Base-by-base conservation (phyloP, 2,797 vertebrate species). In the Pseudochromis fuscus region DNA sequence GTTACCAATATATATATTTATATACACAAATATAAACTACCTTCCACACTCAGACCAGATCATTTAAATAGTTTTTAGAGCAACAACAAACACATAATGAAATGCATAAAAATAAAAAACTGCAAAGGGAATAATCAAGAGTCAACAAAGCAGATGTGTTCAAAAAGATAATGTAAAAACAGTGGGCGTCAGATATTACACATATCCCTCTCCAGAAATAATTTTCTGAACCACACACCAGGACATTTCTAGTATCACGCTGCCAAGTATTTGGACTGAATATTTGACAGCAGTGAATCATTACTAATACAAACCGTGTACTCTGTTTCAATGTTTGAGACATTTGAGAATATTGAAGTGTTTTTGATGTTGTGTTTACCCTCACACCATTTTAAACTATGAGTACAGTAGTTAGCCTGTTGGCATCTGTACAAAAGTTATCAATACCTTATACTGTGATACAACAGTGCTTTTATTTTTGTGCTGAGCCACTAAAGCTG, bases 211-310 rank as follows among this genome's bases (percentile, higher is more conserved):
- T 42, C n/a, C 46, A 71, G 40, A 62, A 15, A 48, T 30, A 18
- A 25, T 72, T 52, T 59, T 58, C 18, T 63, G 37, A 38, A 18
- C 13, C 13, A 38, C 15, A 3, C 49, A 48, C n/a, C 28, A 52
- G 61, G 53, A 50, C 69, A 62, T 60, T 44, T 25, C 19, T 25
- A 57, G 8, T 69, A 46, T 57, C 65, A 65, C 24, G 40, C 61
- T 71, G 61, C 56, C 46, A 62, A 67, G 50, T 40, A n/a, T 44
- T 70, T 56, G 25, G 52, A 59, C 24, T 71, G 42, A 70, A 51
- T 60, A 69, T 75, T 49, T 67, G 62, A 73, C 53, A 44, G 50
- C 13, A 28, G 12, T 76, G 65, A 84, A 25, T 84, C 74, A 77
- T 58, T 52, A 65, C 18, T 56, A 67, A 38, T 21, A 31, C 33